Conservation (phyloP, 2,797 vertebrate genomes). For the Lophius americanus region DNA sequence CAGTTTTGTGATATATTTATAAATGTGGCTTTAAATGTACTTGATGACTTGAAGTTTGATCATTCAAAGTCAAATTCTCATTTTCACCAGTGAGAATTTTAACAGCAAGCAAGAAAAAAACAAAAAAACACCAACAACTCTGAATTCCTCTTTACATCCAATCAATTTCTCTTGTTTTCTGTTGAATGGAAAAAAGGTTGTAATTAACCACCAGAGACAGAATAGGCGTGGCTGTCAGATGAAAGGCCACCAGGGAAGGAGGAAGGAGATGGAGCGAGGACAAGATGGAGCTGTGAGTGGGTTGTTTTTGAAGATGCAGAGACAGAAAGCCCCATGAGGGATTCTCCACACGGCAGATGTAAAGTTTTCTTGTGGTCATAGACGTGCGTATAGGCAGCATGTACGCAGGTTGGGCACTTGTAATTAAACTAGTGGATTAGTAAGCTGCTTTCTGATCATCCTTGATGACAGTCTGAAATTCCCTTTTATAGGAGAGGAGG, state of each 20-base stretch:
- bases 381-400: neutral
- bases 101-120: no score
- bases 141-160: no score
- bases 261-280: slow-evolving; percentile 15
- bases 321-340: slow-evolving; percentile 58
- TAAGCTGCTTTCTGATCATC: neutral
- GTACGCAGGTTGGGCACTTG: slow-evolving; percentile 14
- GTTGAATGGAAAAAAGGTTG: slow-evolving; percentile 58
- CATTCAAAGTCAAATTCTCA: no score
- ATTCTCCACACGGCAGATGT: slow-evolving; percentile 52
- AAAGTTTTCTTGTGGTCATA: slow-evolving; percentile 18
- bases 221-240: slow-evolving; percentile 67
- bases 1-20: neutral
- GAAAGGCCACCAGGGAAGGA: slow-evolving; percentile 45
- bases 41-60: neutral
- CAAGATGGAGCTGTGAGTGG: slow-evolving; percentile 37
- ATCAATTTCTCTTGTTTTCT: slow-evolving; percentile 21
- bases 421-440: slow-evolving; percentile 2
- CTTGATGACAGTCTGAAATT: neutral
- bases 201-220: slow-evolving; percentile 67
- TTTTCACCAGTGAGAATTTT: no score
- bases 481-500: neutral
- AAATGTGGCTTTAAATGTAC: neutral
- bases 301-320: slow-evolving; percentile 60
- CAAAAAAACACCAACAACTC: no score